Evolutionary conservation across 1,140 invertebrate species (phyloP), one percentile per base, ranked within the genome.

Genomic region (Cotesia glomerata): DNA sequence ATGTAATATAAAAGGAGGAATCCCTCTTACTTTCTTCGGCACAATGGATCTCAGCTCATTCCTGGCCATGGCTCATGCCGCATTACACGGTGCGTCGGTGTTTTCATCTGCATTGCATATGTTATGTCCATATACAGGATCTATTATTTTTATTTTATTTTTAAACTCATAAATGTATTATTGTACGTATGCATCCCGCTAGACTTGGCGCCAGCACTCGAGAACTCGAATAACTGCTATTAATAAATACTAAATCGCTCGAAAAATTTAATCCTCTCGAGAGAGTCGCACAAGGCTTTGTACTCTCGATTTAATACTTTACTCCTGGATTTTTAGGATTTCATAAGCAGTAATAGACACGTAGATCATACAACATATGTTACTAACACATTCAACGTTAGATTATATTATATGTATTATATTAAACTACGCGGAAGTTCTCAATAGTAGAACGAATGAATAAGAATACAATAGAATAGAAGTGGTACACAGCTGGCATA

Each of bases 401-500:
- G 13, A 26, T 18, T 32, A 16, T n/a, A 8, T 35, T 35, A 18
- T 5, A 61, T 26, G n/a, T 61, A 56, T 8, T 14, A 58, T 58
- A 58, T 4, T 3, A n/a, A n/a, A 4, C 3, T 35, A 71, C 32
- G 63, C 59, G 69, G 59, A 71, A 63, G 45, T 63, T 16, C 39
- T 36, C 39, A 45, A 45, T 45, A 45, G 39, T 45, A 45, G 39
- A 62, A n/a, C 56, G 68, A 70, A 70, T 70, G 68, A 70, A 70
- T 70, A 70, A 51, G 69, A 63, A 71, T 52, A 71, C 69, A 71
- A 71, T 71, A 45, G 59, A 71, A 71, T 71, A 45, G 59, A 71
- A 71, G 58, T 71, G 59, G 69, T 71, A 71, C 69, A 71, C 69
- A 71, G 69, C 69, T 71, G 69, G 69, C 69, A 69, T 54, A 69